Conservation (phyloP, 1,140 invertebrate species). For the Penaeus japonicus region DNA sequence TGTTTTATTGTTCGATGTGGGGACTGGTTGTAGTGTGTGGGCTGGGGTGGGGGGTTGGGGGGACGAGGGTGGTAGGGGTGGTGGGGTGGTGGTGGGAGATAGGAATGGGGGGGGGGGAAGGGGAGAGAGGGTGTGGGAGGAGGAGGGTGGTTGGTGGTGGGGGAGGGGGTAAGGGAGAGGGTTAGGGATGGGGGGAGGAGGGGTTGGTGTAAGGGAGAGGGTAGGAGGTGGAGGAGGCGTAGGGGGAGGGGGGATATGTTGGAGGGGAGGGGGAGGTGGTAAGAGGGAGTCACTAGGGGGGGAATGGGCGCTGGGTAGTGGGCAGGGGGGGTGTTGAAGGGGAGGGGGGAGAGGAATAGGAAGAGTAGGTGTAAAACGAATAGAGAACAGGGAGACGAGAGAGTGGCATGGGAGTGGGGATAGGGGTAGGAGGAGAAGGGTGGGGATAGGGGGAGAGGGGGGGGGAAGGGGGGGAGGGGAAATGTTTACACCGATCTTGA, state of each 20-base stretch:
- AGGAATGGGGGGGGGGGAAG: too few relatives aligned
- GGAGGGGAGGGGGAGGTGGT: neutral
- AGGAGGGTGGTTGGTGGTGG: neutral
- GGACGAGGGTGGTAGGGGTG: neutral
- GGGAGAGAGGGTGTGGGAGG: neutral
- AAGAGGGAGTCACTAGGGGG: neutral
- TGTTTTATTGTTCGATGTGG: conserved; percentile 3
- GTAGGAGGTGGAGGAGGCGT: neutral
- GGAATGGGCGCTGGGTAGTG: neutral
- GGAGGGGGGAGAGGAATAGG: neutral
- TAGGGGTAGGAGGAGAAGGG: neutral
- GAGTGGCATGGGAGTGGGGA: neutral
- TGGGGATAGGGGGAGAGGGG: too few relatives aligned
- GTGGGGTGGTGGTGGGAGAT: neutral
- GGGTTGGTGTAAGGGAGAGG: neutral
- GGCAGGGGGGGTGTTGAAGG: neutral
- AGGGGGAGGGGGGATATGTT: neutral
- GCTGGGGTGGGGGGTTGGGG: neutral
- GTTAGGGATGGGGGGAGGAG: conserved; percentile 4
- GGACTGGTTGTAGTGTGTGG: neutral
- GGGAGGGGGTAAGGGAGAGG: neutral
- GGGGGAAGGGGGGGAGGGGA: neutral
- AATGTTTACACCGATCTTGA: neutral
- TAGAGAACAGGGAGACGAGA: neutral
- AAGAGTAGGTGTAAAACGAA: neutral